Conservation (phyloP, 2,797 vertebrate species). For the Sphenodon punctatus region DNA sequence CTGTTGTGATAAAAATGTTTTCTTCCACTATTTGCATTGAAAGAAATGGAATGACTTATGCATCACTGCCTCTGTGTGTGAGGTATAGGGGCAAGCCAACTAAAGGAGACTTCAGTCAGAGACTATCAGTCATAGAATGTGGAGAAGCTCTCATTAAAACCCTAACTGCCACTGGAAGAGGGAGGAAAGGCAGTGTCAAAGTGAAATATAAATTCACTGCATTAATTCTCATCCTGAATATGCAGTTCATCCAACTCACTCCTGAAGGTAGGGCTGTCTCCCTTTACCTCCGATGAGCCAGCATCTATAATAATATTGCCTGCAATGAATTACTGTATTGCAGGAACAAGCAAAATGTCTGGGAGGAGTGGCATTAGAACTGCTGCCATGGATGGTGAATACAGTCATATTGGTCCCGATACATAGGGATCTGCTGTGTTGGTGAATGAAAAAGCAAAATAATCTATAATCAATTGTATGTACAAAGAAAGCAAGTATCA, state of each 20-base stretch:
- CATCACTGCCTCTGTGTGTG: background rate
- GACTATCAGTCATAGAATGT: background rate
- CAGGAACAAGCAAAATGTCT: background rate
- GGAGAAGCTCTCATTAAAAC: fast-evolving
- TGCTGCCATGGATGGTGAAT: background rate
- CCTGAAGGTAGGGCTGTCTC: background rate
- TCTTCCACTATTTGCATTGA: background rate
- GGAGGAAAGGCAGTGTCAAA: background rate
- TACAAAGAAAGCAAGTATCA: background rate
- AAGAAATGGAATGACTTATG: fast-evolving
- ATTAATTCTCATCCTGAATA: background rate
- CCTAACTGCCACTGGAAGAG: background rate
- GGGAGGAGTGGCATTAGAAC: background rate
- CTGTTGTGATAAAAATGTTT: background rate
- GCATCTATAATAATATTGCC: fast-evolving
- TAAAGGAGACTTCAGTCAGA: background rate
- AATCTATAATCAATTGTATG: background rate
- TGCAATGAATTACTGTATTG: background rate
- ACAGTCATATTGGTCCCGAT: background rate
- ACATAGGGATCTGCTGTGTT: background rate
- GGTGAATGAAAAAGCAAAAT: background rate
- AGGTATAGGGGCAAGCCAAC: background rate
- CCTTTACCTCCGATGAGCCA: background rate
- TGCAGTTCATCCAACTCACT: background rate
- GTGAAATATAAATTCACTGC: background rate